These are phyloP conservation scores for Volucella inanis DNA, from an alignment of 2,888 invertebrate species.

Conservation along the genomic window DNA sequence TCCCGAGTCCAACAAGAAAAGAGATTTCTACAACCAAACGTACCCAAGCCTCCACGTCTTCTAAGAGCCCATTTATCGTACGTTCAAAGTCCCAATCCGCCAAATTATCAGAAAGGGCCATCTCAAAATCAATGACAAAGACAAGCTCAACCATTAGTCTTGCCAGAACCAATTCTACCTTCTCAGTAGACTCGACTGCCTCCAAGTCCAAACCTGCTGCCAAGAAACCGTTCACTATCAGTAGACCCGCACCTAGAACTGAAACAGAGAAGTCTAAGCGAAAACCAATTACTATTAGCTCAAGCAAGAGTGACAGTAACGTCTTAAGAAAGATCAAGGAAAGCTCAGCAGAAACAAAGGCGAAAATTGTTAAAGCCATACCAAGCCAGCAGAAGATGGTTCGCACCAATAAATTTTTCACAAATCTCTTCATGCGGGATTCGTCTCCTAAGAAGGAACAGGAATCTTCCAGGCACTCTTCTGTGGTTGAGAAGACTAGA, in stretches of 20 bases:
- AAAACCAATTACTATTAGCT: conserved; percentile 75
- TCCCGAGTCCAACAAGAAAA: conserved; percentile 60
- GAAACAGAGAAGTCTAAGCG: conserved; percentile 62
- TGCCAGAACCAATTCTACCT: conserved; percentile 82
- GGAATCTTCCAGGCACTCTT: conserved; percentile 83
- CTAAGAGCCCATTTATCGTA: conserved; percentile 69
- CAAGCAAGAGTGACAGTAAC: conserved; percentile 78
- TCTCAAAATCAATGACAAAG: conserved; percentile 75
- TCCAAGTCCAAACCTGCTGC: conserved; percentile 76
- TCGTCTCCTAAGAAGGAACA: conserved; percentile 79
- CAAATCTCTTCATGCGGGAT: conserved; percentile 87
- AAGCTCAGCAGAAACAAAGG: conserved; percentile 75
- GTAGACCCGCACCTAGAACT: conserved; percentile 51
- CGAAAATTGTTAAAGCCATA: conserved; percentile 85
- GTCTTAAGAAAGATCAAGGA: conserved; percentile 77
- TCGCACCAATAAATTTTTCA: conserved; percentile 88
- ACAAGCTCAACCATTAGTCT: conserved; percentile 80
- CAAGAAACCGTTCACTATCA: conserved; percentile 75
- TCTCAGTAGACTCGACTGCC: conserved; percentile 81
- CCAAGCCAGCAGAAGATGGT: conserved; percentile 85
- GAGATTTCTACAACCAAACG: conserved; percentile 57
- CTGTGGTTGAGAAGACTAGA: conserved; percentile 88
- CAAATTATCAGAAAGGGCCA: conserved; percentile 29
- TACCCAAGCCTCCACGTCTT: conserved; percentile 27
- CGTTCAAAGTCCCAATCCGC: conserved; percentile 68